A percentile compares a stretch with the other conserved stretches of the same genome.
phyloP scores from a whole-genome alignment of 2,797 vertebrate species.

The Distichodus sexfasciatus region DNA sequence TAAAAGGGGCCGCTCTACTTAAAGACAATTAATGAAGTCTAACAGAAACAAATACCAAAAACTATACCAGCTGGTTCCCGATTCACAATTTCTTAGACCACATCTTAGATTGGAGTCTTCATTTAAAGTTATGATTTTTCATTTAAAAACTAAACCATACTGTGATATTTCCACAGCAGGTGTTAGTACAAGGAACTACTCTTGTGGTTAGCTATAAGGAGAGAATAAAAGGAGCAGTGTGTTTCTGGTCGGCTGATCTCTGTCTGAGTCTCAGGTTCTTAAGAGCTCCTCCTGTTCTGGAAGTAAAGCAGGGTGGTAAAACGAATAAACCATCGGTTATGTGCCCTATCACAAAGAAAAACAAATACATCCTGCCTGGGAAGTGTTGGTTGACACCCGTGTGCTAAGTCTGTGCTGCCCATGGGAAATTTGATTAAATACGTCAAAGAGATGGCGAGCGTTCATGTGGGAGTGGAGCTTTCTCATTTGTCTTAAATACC shows the following conservation, averaged over 20 bases:
- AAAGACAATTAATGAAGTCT: no score
- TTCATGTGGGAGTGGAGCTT: constrained; percentile 43
- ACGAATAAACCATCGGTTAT: constrained; percentile 55
- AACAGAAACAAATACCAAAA: no score
- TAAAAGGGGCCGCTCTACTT: no score
- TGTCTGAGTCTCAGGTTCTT: background rate
- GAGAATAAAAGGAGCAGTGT: background rate
- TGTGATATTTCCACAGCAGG: no score
- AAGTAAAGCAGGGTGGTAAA: constrained; percentile 2
- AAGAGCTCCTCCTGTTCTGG: constrained; percentile 11
- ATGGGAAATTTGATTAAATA: constrained; percentile 73
- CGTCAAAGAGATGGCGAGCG: constrained; percentile 55
- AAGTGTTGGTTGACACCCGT: constrained; percentile 62
- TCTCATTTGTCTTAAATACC: constrained; percentile 75
- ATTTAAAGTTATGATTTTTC: no score
- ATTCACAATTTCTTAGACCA: no score
- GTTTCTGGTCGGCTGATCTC: background rate
- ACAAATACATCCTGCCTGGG: constrained; percentile 38
- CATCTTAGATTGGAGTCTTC: no score
- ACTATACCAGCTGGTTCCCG: no score
- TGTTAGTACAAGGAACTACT: no score
- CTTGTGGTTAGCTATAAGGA: background rate
- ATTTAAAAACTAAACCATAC: no score
- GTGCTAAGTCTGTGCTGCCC: constrained; percentile 64
- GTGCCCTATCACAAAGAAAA: constrained; percentile 38